A percentile compares a stretch with the other conserved stretches of the same genome.
phyloP scores from a whole-genome alignment of 2,797 vertebrate species.

The Margarornis squamiger region DNA sequence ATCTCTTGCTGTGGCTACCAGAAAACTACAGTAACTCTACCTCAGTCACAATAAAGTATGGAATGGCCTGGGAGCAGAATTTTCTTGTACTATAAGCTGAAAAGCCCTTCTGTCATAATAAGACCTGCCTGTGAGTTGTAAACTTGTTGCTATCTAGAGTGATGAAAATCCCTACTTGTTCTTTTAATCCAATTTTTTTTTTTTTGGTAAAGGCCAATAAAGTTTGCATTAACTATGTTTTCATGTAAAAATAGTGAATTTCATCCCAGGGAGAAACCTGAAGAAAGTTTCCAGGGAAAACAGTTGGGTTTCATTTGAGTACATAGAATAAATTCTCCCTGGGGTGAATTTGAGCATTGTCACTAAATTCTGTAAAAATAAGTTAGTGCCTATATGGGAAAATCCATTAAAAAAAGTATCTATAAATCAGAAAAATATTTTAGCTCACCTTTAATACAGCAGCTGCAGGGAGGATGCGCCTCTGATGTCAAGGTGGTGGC shows the following conservation, averaged over 20 bases:
- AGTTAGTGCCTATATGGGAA: neutral
- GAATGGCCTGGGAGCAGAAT: neutral
- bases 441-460: neutral
- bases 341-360: neutral
- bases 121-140: neutral
- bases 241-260: neutral
- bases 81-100: neutral
- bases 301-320: neutral
- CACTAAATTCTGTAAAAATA: neutral
- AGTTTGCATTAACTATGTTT: neutral
- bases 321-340: neutral
- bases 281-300: neutral
- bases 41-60: neutral
- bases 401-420: neutral
- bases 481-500: neutral
- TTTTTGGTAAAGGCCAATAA: neutral
- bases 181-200: neutral
- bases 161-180: neutral
- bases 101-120: neutral
- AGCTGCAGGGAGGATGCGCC: rapidly evolving
- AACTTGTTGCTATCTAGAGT: neutral
- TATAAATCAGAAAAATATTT: neutral
- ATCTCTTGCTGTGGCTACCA: neutral
- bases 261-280: neutral
- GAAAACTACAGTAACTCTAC: neutral